Conservation (phyloP, 2,113 vertebrate species). For the Erythrocebus patas region DNA sequence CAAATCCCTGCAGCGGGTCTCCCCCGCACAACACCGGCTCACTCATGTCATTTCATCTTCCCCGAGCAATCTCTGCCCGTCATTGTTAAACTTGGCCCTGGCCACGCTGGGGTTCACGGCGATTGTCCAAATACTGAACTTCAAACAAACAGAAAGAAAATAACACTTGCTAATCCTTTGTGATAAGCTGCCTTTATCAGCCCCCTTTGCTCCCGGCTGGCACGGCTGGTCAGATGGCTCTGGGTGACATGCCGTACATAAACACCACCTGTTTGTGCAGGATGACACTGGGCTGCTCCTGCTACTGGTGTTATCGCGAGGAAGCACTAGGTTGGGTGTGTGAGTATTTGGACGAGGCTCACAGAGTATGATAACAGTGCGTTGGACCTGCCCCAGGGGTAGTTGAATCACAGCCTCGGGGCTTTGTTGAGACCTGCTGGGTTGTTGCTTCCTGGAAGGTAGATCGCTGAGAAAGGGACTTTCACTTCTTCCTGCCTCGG, state of each 20-base stretch:
- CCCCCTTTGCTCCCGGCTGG: slow-evolving; percentile 56
- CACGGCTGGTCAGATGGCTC: slow-evolving; percentile 65
- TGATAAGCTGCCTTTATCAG: slow-evolving; percentile 78
- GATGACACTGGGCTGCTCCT: slow-evolving; percentile 68
- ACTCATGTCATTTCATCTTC: slow-evolving; percentile 60
- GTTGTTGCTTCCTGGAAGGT: slow-evolving; percentile 62
- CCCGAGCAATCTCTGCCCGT: slow-evolving; percentile 48
- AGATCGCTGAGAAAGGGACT: slow-evolving; percentile 3
- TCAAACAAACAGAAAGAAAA: slow-evolving; percentile 73
- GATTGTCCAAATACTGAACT: slow-evolving; percentile 69
- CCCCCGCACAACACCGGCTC: not conserved
- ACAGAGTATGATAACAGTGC: slow-evolving; percentile 74
- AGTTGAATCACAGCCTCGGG: not conserved
- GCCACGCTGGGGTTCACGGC: not conserved
- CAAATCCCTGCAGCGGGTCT: fast-evolving
- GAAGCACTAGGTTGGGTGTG: slow-evolving; percentile 84
- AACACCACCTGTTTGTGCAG: slow-evolving; percentile 84
- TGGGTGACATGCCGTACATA: slow-evolving; percentile 74
- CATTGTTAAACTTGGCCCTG: slow-evolving; percentile 59
- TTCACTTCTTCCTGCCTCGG: slow-evolving; percentile 61
- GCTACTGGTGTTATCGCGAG: slow-evolving; percentile 81
- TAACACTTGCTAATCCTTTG: not conserved
- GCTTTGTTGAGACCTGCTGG: not conserved
- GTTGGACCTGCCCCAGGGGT: slow-evolving; percentile 45
- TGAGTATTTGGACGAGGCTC: slow-evolving; percentile 70